Evolutionary conservation across 2,888 invertebrate genomes (phyloP).

Genomic region (Cryptocephalus primarius): DNA sequence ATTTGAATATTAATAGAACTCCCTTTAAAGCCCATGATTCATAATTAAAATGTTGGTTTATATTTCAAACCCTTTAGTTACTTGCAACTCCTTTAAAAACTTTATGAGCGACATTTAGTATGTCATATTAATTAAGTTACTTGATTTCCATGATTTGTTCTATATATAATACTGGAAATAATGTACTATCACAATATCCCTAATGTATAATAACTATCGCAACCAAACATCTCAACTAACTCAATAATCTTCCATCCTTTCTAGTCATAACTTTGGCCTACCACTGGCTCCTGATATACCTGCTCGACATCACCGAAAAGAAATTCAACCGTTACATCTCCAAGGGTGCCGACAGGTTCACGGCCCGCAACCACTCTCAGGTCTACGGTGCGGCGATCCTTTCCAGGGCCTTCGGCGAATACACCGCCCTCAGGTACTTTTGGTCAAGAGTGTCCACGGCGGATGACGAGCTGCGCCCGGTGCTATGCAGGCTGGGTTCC

Average conservation of each 20-base stretch:
- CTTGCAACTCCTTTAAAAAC: too few species aligned
- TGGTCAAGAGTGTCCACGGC: slow-evolving; percentile 37
- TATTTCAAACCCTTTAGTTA: too few species aligned
- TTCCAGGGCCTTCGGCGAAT: slow-evolving; percentile 69
- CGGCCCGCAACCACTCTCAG: slow-evolving; percentile 65
- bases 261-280: slow-evolving; percentile 61
- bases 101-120: too few species aligned
- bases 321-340: slow-evolving; percentile 46
- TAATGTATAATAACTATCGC: too few species aligned
- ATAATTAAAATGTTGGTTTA: too few species aligned
- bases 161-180: too few species aligned
- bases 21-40: too few species aligned
- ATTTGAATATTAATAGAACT: too few species aligned
- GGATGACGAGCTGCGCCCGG: slow-evolving; percentile 20
- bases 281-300: slow-evolving; percentile 75
- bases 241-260: slow-evolving; percentile 23
- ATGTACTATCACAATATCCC: too few species aligned
- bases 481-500: slow-evolving; percentile 40
- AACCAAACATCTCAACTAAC: too few species aligned
- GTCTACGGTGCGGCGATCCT: slow-evolving; percentile 68
- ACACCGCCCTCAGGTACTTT: slow-evolving; percentile 44
- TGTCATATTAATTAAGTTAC: too few species aligned
- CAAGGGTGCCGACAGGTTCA: slow-evolving; percentile 52
- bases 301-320: slow-evolving; percentile 57
- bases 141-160: too few species aligned